Evolutionary conservation across 2,888 invertebrate species (phyloP), one percentile per base, ranked within the genome.

Genomic region (Parnassius orleans): DNA sequence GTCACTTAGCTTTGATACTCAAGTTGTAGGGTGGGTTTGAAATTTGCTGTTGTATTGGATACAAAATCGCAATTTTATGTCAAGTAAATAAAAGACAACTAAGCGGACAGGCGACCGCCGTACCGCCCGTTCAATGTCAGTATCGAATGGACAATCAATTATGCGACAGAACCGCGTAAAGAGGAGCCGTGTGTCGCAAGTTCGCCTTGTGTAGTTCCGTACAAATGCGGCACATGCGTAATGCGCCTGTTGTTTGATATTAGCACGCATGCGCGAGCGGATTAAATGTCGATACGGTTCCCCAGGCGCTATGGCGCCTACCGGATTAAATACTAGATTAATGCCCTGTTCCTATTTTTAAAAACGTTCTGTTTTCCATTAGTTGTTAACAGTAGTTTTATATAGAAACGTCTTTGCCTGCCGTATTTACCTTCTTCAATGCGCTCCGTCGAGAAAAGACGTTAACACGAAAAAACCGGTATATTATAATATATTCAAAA

Each of bases 91-190:
- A 81, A 80, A 74, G 72, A 52, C 50, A 41, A 63, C 41, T 77
- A 81, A 83, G 81, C 79, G 79, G 81, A 79, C 79, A 79, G 80
- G 76, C 83, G 81, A 69, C 80, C 79, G 84, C 70, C 78, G 78
- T 82, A 82, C 80, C 54, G 70, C 66, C 66, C 71, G 73, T 73
- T 86, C 90, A 91, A 90, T 91, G 90, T 90, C 90, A 89, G 86
- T 86, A 90, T 85, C 81, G 88, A 84, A 81, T 83, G 87, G 83
- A 81, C 87, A 84, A 90, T 88, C 83, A 89, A 88, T 90, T 88
- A 90, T 86, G 87, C 84, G 90, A 89, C 88, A 86, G 69, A 76
- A 80, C 74, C 74, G 76, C 76, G 77, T 75, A 78, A 83, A 84
- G 84, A 86, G 77, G 83, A 84, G 79, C 74, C 80, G 83, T 74